phyloP scores from a whole-genome alignment of 2,888 invertebrate species.

The Polydrusus pterygomalis region DNA sequence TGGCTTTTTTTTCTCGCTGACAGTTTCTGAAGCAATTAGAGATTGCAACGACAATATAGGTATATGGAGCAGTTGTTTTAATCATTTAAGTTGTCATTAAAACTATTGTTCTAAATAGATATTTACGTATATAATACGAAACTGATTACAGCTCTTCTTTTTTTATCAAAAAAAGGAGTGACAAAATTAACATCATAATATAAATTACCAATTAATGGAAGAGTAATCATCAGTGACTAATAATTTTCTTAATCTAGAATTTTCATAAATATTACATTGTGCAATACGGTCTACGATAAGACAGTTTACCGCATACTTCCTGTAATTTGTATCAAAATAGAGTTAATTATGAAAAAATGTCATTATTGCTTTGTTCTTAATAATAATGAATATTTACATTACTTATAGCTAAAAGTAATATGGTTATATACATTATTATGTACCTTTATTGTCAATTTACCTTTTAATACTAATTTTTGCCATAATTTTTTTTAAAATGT shows the following conservation, averaged over 20 bases:
- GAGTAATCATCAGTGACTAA: not conserved
- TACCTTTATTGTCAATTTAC: no score
- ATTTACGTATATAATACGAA: no score
- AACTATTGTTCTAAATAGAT: no score
- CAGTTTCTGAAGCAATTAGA: constrained; percentile 4
- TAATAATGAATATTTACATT: no score
- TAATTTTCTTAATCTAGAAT: constrained; percentile 1
- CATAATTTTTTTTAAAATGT: no score
- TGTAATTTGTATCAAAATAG: constrained; percentile 14
- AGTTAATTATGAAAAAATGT: not conserved
- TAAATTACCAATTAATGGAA: constrained; percentile 13
- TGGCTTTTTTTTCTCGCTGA: not conserved
- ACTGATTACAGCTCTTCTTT: not conserved
- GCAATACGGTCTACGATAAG: constrained; percentile 10
- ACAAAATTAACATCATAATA: constrained; percentile 5
- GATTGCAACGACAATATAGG: no score
- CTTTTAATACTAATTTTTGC: no score
- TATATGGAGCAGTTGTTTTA: not conserved
- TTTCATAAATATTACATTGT: constrained; percentile 10
- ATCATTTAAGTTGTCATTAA: not conserved
- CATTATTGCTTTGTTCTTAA: not conserved
- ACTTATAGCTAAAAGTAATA: no score
- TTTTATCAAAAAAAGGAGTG: constrained; percentile 9
- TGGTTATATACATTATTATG: no score
- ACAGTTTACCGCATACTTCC: constrained; percentile 23